A percentile compares a stretch with the other conserved stretches of the same genome.
Evolutionary conservation across 2,888 invertebrate genomes (phyloP).

Genomic region (Aproaerema taeniolella): DNA sequence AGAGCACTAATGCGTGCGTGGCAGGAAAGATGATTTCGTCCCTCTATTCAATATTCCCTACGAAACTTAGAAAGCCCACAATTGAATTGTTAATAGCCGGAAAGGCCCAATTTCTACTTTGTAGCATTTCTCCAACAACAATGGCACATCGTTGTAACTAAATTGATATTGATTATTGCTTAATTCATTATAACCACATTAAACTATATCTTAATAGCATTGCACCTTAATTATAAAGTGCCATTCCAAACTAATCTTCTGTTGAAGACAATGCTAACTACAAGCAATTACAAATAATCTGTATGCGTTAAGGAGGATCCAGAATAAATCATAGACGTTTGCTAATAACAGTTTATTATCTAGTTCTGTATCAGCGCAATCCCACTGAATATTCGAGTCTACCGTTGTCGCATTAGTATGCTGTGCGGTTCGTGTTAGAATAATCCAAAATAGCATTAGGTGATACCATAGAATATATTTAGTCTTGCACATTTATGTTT

Average conservation of each 20-base stretch:
- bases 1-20: constrained; percentile 65
- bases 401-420: constrained; percentile 28
- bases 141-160: no score
- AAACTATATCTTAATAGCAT: no score
- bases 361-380: constrained; percentile 21
- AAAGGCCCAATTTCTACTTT: constrained; percentile 9
- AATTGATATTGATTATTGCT: no score
- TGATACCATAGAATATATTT: constrained; percentile 6
- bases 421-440: constrained; percentile 26
- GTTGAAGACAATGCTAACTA: not conserved
- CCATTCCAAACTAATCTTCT: not conserved
- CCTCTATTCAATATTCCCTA: constrained; percentile 44
- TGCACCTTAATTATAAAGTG: no score
- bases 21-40: constrained; percentile 52
- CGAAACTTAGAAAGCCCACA: constrained; percentile 30
- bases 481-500: no score
- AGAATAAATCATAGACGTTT: constrained; percentile 35
- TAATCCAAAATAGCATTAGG: constrained; percentile 26
- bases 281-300: constrained; percentile 22
- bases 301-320: constrained; percentile 28
- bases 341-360: constrained; percentile 36
- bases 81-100: constrained; percentile 40
- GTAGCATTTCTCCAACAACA: no score
- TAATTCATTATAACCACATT: no score
- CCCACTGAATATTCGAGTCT: constrained; percentile 22